A percentile compares a stretch with the other conserved stretches of the same genome.
Conservation (phyloP, 2,888 invertebrate genomes). For the Morpho deidamia region DNA sequence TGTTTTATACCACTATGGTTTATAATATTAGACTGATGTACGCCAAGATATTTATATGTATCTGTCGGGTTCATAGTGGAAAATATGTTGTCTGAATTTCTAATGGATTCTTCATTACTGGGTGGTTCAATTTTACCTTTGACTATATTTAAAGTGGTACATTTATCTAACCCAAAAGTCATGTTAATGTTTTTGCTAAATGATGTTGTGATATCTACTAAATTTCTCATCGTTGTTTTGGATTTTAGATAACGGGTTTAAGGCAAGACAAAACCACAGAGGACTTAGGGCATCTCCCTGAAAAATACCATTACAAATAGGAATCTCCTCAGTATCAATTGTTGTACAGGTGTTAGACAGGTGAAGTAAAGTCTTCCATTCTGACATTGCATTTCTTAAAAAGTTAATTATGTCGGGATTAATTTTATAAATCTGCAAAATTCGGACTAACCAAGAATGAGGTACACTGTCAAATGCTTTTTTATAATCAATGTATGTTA, state of each 20-base stretch:
- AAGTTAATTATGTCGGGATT: neutral
- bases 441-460: too few species aligned
- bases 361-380: too few species aligned
- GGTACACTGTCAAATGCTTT: too few species aligned
- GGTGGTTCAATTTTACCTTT: constrained; percentile 2
- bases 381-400: neutral
- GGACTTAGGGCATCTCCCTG: too few species aligned
- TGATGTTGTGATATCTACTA: neutral
- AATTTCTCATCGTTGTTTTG: constrained; percentile 2
- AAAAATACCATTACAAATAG: constrained; percentile 11
- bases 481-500: constrained; percentile 17
- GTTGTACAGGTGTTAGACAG: too few species aligned
- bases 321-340: neutral
- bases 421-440: constrained; percentile 12
- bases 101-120: neutral
- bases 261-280: too few species aligned
- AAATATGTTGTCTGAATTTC: neutral
- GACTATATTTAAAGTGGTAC: neutral
- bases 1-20: constrained; percentile 9
- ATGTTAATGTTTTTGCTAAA: neutral
- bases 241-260: constrained; percentile 14
- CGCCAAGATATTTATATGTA: constrained; percentile 11
- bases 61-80: neutral
- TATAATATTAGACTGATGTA: neutral
- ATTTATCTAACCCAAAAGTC: neutral